phyloP scores from a whole-genome alignment of 2,113 vertebrate genomes.

The Eudorcas thomsonii region DNA sequence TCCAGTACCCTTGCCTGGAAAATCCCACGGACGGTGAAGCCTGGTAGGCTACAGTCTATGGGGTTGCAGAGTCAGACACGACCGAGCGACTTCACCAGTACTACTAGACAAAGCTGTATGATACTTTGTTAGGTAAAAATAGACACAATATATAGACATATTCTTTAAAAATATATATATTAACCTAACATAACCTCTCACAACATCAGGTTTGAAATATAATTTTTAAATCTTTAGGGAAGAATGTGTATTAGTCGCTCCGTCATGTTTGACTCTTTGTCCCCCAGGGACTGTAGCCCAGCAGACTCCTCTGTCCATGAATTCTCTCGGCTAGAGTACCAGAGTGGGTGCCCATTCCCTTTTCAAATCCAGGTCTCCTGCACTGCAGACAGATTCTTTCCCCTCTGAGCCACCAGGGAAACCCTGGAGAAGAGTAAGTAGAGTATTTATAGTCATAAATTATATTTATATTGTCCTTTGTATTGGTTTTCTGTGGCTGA shows the following conservation, averaged over 20 bases:
- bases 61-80: too few species aligned
- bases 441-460: slow-evolving; percentile 40
- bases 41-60: too few species aligned
- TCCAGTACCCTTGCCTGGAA: too few species aligned
- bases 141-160: background rate
- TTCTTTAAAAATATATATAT: background rate
- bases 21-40: too few species aligned
- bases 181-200: background rate
- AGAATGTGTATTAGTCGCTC: background rate
- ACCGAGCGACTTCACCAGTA: too few species aligned
- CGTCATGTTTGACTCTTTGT: background rate
- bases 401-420: background rate
- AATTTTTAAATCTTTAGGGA: slow-evolving; percentile 6
- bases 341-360: background rate
- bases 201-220: slow-evolving; percentile 19
- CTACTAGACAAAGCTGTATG: background rate
- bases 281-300: background rate
- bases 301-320: background rate
- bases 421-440: background rate
- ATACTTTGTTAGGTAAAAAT: slow-evolving; percentile 17
- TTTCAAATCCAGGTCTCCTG: background rate
- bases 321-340: background rate
- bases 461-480: background rate
- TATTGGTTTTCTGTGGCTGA: background rate
- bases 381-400: background rate